Evolutionary conservation across 1,140 invertebrate genomes (phyloP).

Genomic region (Polypedilum pembai): DNA sequence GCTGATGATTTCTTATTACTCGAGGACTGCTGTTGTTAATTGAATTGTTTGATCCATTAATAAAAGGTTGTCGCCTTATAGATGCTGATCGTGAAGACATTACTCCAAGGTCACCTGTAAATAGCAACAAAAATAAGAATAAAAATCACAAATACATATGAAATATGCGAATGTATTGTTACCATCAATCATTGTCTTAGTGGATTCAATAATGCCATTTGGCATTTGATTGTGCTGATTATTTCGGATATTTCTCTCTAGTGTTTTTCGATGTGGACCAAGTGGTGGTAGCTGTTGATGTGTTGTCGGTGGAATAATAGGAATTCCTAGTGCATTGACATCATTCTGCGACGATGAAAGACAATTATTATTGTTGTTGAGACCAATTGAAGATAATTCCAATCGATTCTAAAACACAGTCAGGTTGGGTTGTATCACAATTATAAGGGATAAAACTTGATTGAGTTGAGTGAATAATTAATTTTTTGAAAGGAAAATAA

Average conservation of each 20-base stretch:
- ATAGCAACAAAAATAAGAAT: background rate
- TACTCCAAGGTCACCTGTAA: background rate
- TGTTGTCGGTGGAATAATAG: background rate
- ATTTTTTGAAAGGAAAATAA: no score
- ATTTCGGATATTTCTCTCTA: conserved; percentile 38
- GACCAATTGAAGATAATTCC: background rate
- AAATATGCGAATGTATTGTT: background rate
- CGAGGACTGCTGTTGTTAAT: conserved; percentile 1
- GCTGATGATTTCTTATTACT: background rate
- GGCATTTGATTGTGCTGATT: background rate
- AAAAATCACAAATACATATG: background rate
- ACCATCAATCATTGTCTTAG: conserved; percentile 22
- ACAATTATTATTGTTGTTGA: conserved; percentile 10
- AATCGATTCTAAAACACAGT: conserved; percentile 9
- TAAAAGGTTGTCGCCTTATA: background rate
- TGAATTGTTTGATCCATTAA: background rate
- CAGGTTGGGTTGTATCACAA: background rate
- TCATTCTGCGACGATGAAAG: conserved; percentile 22
- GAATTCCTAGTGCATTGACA: background rate
- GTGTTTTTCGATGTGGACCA: conserved; percentile 35
- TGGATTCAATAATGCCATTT: conserved; percentile 8
- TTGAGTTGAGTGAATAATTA: no score
- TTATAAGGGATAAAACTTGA: no score
- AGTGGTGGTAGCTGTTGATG: conserved; percentile 33
- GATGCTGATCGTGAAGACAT: background rate